Percentiles rank a stretch among this genome's conserved stretches.
phyloP scores from a whole-genome alignment of 1,140 invertebrate species.

The Eupristina koningsbergeri region DNA sequence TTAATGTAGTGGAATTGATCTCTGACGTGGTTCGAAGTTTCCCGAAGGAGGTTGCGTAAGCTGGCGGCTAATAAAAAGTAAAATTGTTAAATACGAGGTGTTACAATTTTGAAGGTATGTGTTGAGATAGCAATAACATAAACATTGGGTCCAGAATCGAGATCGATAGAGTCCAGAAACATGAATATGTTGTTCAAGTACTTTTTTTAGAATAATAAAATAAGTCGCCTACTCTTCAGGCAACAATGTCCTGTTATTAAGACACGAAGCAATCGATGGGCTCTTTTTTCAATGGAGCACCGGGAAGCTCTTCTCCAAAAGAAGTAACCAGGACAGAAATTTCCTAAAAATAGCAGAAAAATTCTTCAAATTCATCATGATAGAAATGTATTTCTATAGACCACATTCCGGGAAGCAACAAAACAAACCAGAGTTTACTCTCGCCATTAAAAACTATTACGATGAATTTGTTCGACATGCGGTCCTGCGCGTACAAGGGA shows the following conservation, averaged over 20 bases:
- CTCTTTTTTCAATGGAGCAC: not conserved
- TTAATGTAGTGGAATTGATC: no score
- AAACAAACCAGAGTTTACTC: not conserved
- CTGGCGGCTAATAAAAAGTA: no score
- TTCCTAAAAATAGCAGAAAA: conserved; percentile 11
- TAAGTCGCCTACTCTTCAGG: not conserved
- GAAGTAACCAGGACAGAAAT: not conserved
- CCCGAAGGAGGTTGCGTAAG: no score
- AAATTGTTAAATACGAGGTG: no score
- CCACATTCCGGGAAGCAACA: conserved; percentile 32
- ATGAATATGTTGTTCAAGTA: not conserved
- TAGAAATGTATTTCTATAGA: conserved; percentile 12
- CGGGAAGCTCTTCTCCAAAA: not conserved
- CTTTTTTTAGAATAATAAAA: not conserved
- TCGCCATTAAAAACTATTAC: conserved; percentile 50
- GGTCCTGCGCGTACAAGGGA: conserved; percentile 18
- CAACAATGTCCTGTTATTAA: not conserved
- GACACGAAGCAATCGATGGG: not conserved
- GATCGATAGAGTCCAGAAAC: not conserved
- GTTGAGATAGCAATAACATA: not conserved
- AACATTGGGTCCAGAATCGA: not conserved
- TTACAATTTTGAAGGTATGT: no score
- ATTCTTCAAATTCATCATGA: conserved; percentile 15
- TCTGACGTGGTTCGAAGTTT: no score
- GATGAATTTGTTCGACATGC: conserved; percentile 36